Evolutionary conservation across 2,797 vertebrate species (phyloP).

Genomic region (Sphenopsis melanotis): DNA sequence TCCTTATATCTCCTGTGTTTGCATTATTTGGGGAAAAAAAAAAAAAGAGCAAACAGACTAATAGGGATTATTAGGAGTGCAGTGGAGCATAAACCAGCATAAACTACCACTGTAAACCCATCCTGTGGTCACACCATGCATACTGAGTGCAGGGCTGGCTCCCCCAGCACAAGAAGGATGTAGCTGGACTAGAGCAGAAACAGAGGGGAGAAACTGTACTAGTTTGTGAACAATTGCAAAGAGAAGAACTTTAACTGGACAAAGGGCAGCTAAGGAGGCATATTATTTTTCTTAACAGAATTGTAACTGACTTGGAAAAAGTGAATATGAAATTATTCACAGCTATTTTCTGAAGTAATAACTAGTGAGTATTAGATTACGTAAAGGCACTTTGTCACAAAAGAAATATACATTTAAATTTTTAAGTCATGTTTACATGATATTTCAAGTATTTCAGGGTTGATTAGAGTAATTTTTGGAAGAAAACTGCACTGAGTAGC

Average conservation of each 20-base stretch:
- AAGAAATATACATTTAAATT: background rate
- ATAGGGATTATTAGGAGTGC: background rate
- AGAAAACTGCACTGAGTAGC: background rate
- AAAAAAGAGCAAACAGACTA: background rate
- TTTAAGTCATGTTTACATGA: background rate
- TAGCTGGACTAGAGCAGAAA: background rate
- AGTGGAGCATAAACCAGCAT: background rate
- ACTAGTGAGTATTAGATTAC: background rate
- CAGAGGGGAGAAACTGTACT: background rate
- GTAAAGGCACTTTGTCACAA: background rate
- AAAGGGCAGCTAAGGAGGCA: background rate
- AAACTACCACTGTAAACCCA: background rate
- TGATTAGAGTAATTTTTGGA: background rate
- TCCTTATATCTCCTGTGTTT: background rate
- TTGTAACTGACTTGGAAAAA: background rate
- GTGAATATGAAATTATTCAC: background rate
- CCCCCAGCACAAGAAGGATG: background rate
- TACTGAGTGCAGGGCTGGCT: background rate
- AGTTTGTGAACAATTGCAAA: background rate
- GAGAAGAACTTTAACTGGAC: background rate
- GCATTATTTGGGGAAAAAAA: background rate
- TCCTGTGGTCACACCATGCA: background rate
- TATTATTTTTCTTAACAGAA: background rate
- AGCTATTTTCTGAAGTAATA: background rate
- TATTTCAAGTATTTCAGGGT: background rate